These are phyloP conservation scores for Habropoda laboriosa DNA, from an alignment of 1,140 invertebrate species.

Conservation along the genomic window DNA sequence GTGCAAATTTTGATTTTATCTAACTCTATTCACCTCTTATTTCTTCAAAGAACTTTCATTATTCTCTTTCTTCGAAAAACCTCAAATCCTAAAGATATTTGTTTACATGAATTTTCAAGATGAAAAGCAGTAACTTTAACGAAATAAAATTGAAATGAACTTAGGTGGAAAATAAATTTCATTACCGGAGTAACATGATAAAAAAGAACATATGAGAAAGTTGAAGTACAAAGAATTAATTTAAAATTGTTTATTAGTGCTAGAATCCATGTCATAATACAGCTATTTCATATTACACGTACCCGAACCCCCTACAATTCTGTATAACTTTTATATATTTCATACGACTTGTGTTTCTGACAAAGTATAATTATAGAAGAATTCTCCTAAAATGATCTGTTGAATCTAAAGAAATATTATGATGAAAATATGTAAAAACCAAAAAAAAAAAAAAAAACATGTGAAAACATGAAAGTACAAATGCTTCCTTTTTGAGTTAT, in stretches of 20 bases:
- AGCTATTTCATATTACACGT: constrained; percentile 32
- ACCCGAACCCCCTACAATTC: constrained; percentile 19
- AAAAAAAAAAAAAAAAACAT: too few relatives aligned
- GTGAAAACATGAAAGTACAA: not conserved
- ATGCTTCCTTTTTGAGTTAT: not conserved
- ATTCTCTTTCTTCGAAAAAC: not conserved
- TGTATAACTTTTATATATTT: not conserved
- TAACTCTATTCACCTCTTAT: too few relatives aligned
- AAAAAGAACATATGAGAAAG: not conserved
- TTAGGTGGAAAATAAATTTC: not conserved
- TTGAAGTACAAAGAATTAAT: not conserved
- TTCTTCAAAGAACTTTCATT: too few relatives aligned
- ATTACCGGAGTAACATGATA: too few relatives aligned
- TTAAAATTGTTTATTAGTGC: constrained; percentile 21
- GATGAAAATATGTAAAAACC: not conserved
- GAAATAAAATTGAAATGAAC: not conserved
- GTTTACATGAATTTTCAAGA: not conserved
- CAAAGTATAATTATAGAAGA: not conserved
- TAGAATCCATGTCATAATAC: constrained; percentile 33
- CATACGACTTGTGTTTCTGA: not conserved
- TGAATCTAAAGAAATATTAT: not conserved
- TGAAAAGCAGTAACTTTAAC: not conserved
- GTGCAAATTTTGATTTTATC: not conserved
- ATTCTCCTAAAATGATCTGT: not conserved
- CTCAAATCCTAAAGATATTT: not conserved